A percentile compares a stretch with the other conserved stretches of the same genome.
phyloP scores from a whole-genome alignment of 2,113 vertebrate genomes.

The Bujurquina vittata region DNA sequence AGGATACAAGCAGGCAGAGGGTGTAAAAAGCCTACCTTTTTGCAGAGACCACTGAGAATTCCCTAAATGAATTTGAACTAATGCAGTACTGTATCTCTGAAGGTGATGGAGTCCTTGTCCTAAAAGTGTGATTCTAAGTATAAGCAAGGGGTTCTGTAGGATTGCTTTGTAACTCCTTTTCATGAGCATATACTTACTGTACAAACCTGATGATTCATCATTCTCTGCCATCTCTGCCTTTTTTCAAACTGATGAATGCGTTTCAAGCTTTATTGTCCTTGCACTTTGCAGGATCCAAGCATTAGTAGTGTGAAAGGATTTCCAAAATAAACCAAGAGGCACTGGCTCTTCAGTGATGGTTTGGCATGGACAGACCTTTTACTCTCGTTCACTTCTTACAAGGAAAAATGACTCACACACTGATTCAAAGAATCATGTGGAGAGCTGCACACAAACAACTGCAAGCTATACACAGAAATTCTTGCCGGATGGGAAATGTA shows the following conservation, averaged over 20 bases:
- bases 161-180: constrained; percentile 27
- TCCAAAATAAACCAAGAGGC: constrained; percentile 14
- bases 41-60: neutral
- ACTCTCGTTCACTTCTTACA: too few relatives aligned
- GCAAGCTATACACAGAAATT: too few relatives aligned
- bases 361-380: neutral
- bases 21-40: constrained; percentile 21
- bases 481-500: too few relatives aligned
- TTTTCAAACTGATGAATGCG: neutral
- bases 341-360: neutral
- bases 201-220: constrained; percentile 25
- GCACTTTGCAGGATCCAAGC: neutral
- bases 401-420: too few relatives aligned
- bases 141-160: constrained; percentile 9
- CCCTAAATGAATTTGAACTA: constrained; percentile 10
- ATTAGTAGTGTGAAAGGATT: neutral
- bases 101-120: constrained; percentile 43
- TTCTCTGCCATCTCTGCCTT: constrained; percentile 12
- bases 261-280: constrained; percentile 5
- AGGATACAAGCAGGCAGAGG: constrained; percentile 3
- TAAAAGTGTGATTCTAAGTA: constrained; percentile 15
- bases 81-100: neutral
- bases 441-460: too few relatives aligned
- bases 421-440: too few relatives aligned
- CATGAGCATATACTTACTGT: constrained; percentile 16